Percentiles rank a stretch among this genome's conserved stretches.
These are phyloP conservation scores for Agrilus mali DNA, from an alignment of 2,888 invertebrate genomes.

Conservation along the genomic window DNA sequence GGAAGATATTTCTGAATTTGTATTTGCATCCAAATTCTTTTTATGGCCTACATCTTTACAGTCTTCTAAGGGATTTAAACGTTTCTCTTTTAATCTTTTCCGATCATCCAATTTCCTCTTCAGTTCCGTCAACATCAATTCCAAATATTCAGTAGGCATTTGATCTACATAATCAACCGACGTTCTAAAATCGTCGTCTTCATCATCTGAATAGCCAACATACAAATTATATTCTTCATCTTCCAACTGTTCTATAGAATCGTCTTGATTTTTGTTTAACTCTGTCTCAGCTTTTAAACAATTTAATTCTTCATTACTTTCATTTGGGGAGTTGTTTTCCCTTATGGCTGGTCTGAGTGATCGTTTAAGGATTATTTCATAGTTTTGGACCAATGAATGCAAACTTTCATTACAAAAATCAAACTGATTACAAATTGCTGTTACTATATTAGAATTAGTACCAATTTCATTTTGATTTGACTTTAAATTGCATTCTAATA, in stretches of 20 bases:
- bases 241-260: not conserved
- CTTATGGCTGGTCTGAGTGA: not conserved
- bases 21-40: no score
- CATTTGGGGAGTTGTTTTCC: not conserved
- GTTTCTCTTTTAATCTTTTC: not conserved
- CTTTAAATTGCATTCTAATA: not conserved
- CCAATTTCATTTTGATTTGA: not conserved
- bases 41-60: no score
- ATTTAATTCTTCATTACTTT: no score
- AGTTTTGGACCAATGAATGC: not conserved
- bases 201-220: constrained; percentile 5
- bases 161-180: constrained; percentile 4
- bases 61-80: no score
- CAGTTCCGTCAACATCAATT: constrained; percentile 7
- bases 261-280: constrained; percentile 1
- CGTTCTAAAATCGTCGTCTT: not conserved
- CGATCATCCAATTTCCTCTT: constrained; percentile 6
- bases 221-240: constrained; percentile 10
- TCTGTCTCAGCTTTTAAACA: no score
- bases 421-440: not conserved
- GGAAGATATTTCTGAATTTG: no score
- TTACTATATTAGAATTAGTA: not conserved
- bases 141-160: constrained; percentile 5
- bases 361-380: not conserved
- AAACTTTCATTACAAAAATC: not conserved